These are phyloP conservation scores for Aleiodes sp. DNA, from an alignment of 1,140 invertebrate genomes.

Conservation along the genomic window DNA sequence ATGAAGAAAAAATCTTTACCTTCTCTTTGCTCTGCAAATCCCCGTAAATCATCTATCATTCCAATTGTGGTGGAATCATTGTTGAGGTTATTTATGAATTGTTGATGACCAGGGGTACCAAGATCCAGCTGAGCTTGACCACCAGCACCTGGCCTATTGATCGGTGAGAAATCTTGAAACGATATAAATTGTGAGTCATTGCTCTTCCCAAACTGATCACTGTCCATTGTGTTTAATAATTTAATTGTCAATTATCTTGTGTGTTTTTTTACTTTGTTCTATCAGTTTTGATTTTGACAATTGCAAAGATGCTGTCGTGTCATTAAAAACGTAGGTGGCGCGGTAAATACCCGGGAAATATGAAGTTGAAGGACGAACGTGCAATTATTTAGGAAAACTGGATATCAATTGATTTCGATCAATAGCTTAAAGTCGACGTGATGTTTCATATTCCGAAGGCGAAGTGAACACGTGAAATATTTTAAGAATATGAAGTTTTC, in stretches of 20 bases:
- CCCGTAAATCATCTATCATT: constrained; percentile 52
- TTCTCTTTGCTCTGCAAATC: constrained; percentile 46
- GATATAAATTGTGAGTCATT: constrained; percentile 55
- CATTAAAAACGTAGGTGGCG: too few relatives aligned
- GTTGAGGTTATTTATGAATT: constrained; percentile 41
- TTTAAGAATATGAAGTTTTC: too few relatives aligned
- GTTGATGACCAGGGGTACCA: constrained; percentile 51
- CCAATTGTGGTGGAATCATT: constrained; percentile 46
- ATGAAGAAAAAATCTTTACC: constrained; percentile 37
- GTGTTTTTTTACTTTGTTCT: too few relatives aligned
- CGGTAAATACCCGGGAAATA: too few relatives aligned
- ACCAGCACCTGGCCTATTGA: constrained; percentile 40
- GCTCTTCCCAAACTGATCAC: constrained; percentile 23
- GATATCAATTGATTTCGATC: too few relatives aligned
- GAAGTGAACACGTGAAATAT: too few relatives aligned
- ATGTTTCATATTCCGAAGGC: too few relatives aligned
- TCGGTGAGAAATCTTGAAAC: constrained; percentile 57
- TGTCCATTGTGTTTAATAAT: constrained; percentile 17
- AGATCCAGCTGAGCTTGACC: constrained; percentile 54
- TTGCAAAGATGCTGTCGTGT: too few relatives aligned
- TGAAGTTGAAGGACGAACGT: too few relatives aligned
- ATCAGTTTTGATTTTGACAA: too few relatives aligned
- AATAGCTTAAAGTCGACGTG: too few relatives aligned
- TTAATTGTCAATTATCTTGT: neutral
- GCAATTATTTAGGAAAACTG: too few relatives aligned